Evolutionary conservation across 2,888 invertebrate genomes (phyloP).

Genomic region (Metacarcinus magister): DNA sequence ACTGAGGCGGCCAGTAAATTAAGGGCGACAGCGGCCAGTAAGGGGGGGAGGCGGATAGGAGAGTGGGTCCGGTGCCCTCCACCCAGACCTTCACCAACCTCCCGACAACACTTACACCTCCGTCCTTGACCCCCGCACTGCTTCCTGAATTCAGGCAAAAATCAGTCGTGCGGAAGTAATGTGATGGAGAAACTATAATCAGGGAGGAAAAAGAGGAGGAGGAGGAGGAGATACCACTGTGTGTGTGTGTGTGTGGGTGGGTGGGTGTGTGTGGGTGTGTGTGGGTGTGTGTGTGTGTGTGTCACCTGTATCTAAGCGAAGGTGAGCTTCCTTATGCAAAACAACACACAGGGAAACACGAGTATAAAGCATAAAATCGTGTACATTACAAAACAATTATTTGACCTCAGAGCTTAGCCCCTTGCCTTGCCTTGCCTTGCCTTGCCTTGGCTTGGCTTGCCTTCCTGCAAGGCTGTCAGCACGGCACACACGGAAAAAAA

Average conservation of each 20-base stretch:
- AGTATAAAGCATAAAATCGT: background rate
- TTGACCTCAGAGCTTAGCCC: no score
- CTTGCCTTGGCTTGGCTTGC: no score
- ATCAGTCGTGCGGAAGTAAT: background rate
- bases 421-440: no score
- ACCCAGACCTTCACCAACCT: background rate
- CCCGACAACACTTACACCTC: background rate
- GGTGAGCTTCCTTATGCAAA: background rate
- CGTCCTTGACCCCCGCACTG: constrained; percentile 10
- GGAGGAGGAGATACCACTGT: background rate
- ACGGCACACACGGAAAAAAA: background rate
- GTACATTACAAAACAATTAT: background rate
- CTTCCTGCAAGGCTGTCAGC: background rate
- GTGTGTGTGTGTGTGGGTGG: background rate
- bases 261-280: background rate
- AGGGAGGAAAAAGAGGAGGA: background rate
- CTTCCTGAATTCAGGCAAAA: background rate
- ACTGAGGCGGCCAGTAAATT: no score
- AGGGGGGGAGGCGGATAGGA: background rate
- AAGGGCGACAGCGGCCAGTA: background rate
- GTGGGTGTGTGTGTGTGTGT: background rate
- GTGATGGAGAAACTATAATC: background rate
- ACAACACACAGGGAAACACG: background rate
- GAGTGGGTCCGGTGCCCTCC: background rate
- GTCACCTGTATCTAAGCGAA: background rate